Base-by-base conservation (phyloP, 2,888 invertebrate genomes). In the Desoria tigrina region DNA sequence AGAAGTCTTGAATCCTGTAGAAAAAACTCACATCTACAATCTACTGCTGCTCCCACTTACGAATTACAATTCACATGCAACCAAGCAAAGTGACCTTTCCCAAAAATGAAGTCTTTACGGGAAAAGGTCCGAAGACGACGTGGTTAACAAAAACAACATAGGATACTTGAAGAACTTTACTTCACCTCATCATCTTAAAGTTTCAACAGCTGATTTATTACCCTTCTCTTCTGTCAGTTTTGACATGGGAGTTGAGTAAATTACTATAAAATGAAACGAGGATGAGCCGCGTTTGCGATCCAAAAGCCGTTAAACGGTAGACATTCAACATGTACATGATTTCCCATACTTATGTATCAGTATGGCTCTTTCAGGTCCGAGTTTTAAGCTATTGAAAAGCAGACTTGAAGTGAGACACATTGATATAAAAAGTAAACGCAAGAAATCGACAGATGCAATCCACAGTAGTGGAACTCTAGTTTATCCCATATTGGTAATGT, bases 181-280 rank as follows among this genome's bases (percentile, higher is more conserved):
- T 51, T 26, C 51, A 18, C 26, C 23, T 51, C 23, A 24, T 51
- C 23, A 51, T 26, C 23, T 51, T 51, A 27, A 27, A 24, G 58
- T 58, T 58, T 63, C 63, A 63, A 63, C 58, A 63, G 39, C 63
- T 63, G 63, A 63, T 63, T 63, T 63, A 63, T 63, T 51, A 58
- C 58, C 51, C 58, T 63, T 58, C 45, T 45, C 18, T 18, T 27
- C 53, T 58, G 63, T 63, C 63, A 63, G 39, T 63, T 58, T 58
- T 63, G 63, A 63, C 63, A 53, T 57, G 58, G 42, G 58, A 58
- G 42, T 49, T 42, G 58, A 58, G 58, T 58, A 58, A 58, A 58
- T 58, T 58, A 58, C 58, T 45, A n/a, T n/a, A 57, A 18, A 45
- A 26, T 58, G 51, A 51, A 51, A 21, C 16, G 21, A 51, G 45